Evolutionary conservation across 2,888 invertebrate species (phyloP).

Genomic region (Philaethria dido): DNA sequence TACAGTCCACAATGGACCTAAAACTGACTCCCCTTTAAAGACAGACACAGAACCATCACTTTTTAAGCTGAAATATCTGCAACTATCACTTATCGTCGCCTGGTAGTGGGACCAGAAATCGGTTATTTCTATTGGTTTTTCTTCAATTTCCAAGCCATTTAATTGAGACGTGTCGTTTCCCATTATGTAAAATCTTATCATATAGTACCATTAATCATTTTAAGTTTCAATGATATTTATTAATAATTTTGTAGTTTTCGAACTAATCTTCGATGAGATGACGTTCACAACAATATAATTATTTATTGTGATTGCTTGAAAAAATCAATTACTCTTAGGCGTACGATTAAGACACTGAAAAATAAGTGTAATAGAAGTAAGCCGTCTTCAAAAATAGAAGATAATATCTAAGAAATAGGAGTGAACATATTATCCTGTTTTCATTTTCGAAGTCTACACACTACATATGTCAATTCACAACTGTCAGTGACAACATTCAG

Average conservation of each 20-base stretch:
- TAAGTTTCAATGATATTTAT: neutral
- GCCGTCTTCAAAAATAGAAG: neutral
- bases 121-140: constrained; percentile 89
- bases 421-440: neutral
- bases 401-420: neutral
- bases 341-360: neutral
- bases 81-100: constrained; percentile 84
- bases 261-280: neutral
- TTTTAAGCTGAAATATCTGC: constrained; percentile 78
- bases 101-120: constrained; percentile 91
- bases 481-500: constrained; percentile 6
- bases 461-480: constrained; percentile 2
- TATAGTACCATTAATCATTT: constrained; percentile 2
- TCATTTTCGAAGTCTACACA: neutral
- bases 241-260: neutral
- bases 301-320: neutral
- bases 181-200: constrained; percentile 74
- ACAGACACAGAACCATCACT: constrained; percentile 87
- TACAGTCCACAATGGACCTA: constrained; percentile 85
- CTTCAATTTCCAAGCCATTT: constrained; percentile 88
- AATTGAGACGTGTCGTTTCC: constrained; percentile 90
- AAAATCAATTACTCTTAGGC: neutral
- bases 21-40: constrained; percentile 89
- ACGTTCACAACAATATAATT: constrained; percentile 10
- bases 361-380: neutral